Conservation (phyloP, 2,797 vertebrate species). For the Megaceryle alcyon region DNA sequence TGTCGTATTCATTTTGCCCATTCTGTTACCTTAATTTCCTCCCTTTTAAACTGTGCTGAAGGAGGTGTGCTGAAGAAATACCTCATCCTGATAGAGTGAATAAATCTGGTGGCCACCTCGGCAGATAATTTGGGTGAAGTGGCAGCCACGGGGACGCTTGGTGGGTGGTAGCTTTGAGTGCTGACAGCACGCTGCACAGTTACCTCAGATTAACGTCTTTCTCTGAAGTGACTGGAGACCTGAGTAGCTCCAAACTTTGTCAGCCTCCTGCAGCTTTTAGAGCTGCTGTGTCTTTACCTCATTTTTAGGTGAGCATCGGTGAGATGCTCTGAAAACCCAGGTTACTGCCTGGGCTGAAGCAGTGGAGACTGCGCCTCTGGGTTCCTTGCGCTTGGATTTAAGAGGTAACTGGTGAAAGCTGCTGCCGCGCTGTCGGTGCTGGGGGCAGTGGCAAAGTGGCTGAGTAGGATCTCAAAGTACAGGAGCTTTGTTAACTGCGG, state of each 20-base stretch:
- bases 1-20: not conserved
- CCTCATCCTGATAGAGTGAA: not conserved
- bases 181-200: not conserved
- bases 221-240: not conserved
- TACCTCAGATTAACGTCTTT: not conserved
- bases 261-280: not conserved
- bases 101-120: not conserved
- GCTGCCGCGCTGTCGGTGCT: not conserved
- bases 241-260: not conserved
- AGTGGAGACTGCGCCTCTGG: not conserved
- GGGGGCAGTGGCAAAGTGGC: not conserved
- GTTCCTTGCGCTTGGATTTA: not conserved
- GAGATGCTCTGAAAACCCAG: not conserved
- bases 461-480: fast-evolving
- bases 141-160: not conserved
- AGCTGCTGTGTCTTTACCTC: not conserved
- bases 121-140: not conserved
- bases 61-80: not conserved
- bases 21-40: not conserved
- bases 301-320: fast-evolving
- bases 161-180: not conserved
- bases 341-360: not conserved
- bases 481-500: not conserved
- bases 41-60: not conserved
- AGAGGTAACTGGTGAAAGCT: too few relatives aligned